Evolutionary conservation across 2,888 invertebrate species (phyloP).

Genomic region (Xanthia togata): DNA sequence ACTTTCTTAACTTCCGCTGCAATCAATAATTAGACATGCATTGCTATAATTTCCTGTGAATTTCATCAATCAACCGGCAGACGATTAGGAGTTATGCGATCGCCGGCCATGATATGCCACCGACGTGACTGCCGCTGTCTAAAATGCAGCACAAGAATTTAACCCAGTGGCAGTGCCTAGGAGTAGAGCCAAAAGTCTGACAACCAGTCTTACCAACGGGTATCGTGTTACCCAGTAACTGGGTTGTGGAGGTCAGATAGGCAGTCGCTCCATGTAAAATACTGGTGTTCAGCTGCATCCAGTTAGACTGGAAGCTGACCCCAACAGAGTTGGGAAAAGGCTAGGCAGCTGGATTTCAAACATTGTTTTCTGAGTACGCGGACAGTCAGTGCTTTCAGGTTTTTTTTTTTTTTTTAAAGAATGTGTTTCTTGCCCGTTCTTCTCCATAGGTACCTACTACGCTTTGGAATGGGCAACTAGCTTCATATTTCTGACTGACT

Average conservation of each 20-base stretch:
- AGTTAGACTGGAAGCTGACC: neutral
- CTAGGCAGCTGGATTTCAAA: neutral
- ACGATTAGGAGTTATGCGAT: conserved; percentile 7
- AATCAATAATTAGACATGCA: conserved; percentile 40
- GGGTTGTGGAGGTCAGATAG: neutral
- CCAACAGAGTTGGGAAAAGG: neutral
- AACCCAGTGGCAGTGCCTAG: neutral
- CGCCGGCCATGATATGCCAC: conserved; percentile 9
- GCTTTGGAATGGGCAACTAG: no score
- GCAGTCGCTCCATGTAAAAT: neutral
- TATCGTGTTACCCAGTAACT: neutral
- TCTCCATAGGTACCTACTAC: no score
- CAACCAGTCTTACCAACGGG: neutral
- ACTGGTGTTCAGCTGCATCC: neutral
- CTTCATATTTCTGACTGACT: no score
- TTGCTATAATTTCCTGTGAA: conserved; percentile 41
- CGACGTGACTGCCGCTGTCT: neutral
- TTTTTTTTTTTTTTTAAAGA: no score
- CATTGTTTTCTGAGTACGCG: neutral
- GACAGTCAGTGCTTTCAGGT: neutral
- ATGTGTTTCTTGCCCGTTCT: no score
- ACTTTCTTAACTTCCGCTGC: conserved; percentile 41
- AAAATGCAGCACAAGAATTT: neutral
- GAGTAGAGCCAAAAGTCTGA: neutral
- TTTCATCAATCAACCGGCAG: conserved; percentile 52